phyloP scores from a whole-genome alignment of 1,140 invertebrate species.

The Diuraphis noxia region DNA sequence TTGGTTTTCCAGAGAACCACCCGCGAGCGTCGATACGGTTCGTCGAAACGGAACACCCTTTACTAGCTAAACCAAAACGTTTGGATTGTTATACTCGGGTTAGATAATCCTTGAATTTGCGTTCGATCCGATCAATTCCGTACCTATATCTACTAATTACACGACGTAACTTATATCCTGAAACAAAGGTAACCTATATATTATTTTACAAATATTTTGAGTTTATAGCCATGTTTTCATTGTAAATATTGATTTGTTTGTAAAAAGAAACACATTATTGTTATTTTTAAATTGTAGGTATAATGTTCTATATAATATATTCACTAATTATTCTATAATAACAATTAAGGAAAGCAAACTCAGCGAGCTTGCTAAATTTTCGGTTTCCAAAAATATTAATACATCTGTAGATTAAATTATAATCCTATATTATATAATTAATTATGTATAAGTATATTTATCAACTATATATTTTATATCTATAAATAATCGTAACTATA shows the following conservation, averaged over 20 bases:
- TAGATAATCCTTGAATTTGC: no score
- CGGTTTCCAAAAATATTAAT: no score
- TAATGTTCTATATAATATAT: no score
- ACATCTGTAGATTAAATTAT: no score
- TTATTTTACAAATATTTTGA: neutral
- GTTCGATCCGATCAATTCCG: neutral
- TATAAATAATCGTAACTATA: no score
- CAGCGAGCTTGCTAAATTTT: no score
- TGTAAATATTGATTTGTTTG: neutral
- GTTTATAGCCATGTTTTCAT: neutral
- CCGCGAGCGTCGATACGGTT: neutral
- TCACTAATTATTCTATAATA: no score
- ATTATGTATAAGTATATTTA: no score
- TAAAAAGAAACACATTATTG: neutral
- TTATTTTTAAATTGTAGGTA: neutral
- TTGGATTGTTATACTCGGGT: no score
- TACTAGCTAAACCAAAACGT: neutral
- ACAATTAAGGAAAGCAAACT: no score
- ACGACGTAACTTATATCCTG: neutral
- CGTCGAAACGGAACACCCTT: neutral
- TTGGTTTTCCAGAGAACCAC: neutral
- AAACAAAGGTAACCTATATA: neutral
- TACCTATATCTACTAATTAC: neutral
- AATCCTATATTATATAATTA: no score
- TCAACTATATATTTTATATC: no score